Evolutionary conservation across 2,888 invertebrate genomes (phyloP), one percentile per base, ranked within the genome.

Genomic region (Stenolophus ochropezus): DNA sequence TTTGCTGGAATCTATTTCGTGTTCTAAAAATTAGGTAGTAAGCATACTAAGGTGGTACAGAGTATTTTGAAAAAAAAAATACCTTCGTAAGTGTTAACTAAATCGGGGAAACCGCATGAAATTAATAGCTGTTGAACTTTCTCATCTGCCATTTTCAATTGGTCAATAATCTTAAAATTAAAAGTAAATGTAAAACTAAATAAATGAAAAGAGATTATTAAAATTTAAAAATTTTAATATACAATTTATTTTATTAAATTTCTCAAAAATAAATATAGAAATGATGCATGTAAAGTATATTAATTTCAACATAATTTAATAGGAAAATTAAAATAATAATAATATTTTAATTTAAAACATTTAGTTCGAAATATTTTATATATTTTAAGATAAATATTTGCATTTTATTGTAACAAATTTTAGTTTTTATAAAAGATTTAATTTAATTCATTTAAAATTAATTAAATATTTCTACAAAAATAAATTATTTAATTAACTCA

Each of bases 31-130:
- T 56, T 16, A 8, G 11, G 21, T 20, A 18, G 14, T 18, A 21
- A 56, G 14, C 14, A 16, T 56, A 56, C 56, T 56, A 20, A 56
- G 16, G 56, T 56, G 56, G 56, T 56, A 56, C 56, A 56, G 20
- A 20, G 16, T 56, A 16, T 56, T 56, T 20, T 16, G 14, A 18
- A 56, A 56, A 56, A 20, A 56, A 18, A 18, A 53, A 16, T 16
- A 53, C 53, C 53, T 53, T 53, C 8, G 53, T 16, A 56, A 56
- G 18, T 56, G 20, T 56, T 56, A 11, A 56, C 11, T 21, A 56
- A 56, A 18, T 56, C 23, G 21, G 56, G 1, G 56, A 56, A 56
- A 21, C 21, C 23, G 20, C 56, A 42, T 8, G 11, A 8, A 42
- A 8, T 8, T 42, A 42, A 42, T 42, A 51, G 33, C 8, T 42